Evolutionary conservation across 2,888 invertebrate genomes (phyloP).

Genomic region (Caenorhabditis sp.): DNA sequence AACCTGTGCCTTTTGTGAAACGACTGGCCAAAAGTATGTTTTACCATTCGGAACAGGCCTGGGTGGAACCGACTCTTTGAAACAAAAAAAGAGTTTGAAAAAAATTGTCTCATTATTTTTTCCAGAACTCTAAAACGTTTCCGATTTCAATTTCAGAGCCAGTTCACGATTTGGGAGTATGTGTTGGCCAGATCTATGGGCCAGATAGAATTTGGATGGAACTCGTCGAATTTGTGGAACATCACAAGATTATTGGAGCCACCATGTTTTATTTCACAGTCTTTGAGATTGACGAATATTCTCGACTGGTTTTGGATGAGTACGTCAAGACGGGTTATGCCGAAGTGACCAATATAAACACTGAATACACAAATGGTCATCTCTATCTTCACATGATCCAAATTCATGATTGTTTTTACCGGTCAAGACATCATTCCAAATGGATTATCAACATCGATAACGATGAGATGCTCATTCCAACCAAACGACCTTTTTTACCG

Average conservation of each 20-base stretch:
- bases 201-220: constrained; percentile 18
- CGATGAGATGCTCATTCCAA: neutral
- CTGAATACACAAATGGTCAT: constrained; percentile 17
- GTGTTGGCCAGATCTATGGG: constrained; percentile 22
- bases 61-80: too few species aligned
- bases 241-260: constrained; percentile 12
- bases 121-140: neutral
- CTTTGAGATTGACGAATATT: constrained; percentile 14
- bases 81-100: too few species aligned
- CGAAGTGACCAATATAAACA: constrained; percentile 17
- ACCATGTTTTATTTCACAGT: constrained; percentile 21
- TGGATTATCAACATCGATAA: neutral
- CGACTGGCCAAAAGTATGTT: neutral
- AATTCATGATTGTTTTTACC: constrained; percentile 7
- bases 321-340: constrained; percentile 13
- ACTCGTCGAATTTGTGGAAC: constrained; percentile 18
- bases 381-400: constrained; percentile 24
- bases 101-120: too few species aligned
- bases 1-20: constrained; percentile 2
- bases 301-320: constrained; percentile 12
- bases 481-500: neutral
- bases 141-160: constrained; percentile 19
- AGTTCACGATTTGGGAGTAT: constrained; percentile 18
- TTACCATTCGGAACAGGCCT: too few species aligned
- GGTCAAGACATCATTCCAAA: neutral